Evolutionary conservation across 2,888 invertebrate species (phyloP).

Genomic region (Chironomus tentans): DNA sequence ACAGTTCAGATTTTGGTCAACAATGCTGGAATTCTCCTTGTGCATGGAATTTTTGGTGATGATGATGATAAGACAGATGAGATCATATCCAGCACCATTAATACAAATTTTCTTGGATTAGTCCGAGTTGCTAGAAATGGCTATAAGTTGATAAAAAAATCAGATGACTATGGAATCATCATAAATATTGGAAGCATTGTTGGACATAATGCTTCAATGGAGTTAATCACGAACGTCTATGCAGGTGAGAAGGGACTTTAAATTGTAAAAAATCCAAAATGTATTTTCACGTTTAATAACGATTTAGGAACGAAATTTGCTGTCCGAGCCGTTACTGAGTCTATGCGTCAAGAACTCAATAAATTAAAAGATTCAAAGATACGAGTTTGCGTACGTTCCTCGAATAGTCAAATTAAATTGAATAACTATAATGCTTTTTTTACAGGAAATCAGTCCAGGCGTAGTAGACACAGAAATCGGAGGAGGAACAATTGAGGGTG

Average conservation of each 20-base stretch:
- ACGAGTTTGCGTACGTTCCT: neutral
- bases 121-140: conserved; percentile 44
- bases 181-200: conserved; percentile 42
- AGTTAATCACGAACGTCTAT: conserved; percentile 1
- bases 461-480: conserved; percentile 33
- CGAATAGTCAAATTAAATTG: no score
- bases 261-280: neutral
- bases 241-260: conserved; percentile 28
- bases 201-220: conserved; percentile 32
- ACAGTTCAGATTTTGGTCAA: conserved; percentile 49
- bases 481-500: conserved; percentile 32
- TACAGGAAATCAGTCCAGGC: conserved; percentile 43
- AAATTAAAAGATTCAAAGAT: neutral
- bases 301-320: conserved; percentile 18
- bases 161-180: conserved; percentile 41
- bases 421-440: no score
- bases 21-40: conserved; percentile 44
- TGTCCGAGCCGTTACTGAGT: conserved; percentile 10
- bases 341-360: conserved; percentile 19
- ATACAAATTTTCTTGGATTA: conserved; percentile 44
- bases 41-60: conserved; percentile 18
- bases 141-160: conserved; percentile 44
- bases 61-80: conserved; percentile 25
- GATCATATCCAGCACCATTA: conserved; percentile 32
- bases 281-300: neutral